These are phyloP conservation scores for Macaria notata DNA, from an alignment of 2,888 invertebrate species.

Conservation along the genomic window DNA sequence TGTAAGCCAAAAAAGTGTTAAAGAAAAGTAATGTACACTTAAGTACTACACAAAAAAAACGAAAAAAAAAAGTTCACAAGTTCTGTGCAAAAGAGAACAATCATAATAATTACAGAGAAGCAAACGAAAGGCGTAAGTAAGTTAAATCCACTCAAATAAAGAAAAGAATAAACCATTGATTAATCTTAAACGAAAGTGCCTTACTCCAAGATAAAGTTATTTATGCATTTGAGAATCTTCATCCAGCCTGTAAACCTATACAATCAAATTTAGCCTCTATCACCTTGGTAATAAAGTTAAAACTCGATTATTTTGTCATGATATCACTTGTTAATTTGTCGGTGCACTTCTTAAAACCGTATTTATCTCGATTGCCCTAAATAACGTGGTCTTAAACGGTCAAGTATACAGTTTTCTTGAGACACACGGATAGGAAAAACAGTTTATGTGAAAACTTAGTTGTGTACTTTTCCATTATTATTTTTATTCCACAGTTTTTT, in stretches of 20 bases:
- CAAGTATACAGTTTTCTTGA: conserved; percentile 30
- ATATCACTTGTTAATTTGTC: conserved; percentile 55
- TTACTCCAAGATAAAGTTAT: conserved; percentile 42
- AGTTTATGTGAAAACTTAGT: not conserved
- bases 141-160: conserved; percentile 22
- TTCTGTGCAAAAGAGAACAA: too few species aligned
- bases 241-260: conserved; percentile 7
- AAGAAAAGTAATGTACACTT: too few species aligned
- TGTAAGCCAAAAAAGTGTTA: too few species aligned
- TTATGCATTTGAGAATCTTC: conserved; percentile 36
- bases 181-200: conserved; percentile 43
- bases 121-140: conserved; percentile 15
- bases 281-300: conserved; percentile 19
- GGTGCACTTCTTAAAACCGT: conserved; percentile 51
- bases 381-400: conserved; percentile 42
- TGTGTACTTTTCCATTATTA: too few species aligned
- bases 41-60: too few species aligned
- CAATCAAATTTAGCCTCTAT: conserved; percentile 20
- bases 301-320: conserved; percentile 20
- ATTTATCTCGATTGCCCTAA: conserved; percentile 52
- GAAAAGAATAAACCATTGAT: conserved; percentile 39
- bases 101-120: conserved; percentile 2
- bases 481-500: too few species aligned
- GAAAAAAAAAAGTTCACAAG: too few species aligned
- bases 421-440: conserved; percentile 10